A percentile compares a stretch with the other conserved stretches of the same genome.
Conservation (phyloP, 2,113 vertebrate species). For the Pelecanoides urinatrix region DNA sequence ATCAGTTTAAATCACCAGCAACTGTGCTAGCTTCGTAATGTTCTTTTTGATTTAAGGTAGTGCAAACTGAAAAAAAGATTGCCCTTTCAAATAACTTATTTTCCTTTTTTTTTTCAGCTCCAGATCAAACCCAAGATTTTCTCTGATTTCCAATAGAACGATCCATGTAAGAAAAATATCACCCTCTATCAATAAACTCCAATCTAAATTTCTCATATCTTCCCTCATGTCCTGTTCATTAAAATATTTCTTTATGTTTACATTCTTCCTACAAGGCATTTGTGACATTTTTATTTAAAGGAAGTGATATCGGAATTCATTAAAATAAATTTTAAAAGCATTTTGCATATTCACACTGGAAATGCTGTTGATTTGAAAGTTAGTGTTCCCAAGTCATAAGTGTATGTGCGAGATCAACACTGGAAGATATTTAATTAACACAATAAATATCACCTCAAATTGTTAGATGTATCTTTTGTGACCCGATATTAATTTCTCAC, state of each 20-base stretch:
- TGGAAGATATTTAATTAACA: background rate
- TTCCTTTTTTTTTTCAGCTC: background rate
- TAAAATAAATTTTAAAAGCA: background rate
- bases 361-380: background rate
- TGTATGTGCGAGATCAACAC: background rate
- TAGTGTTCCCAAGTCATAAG: background rate
- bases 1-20: background rate
- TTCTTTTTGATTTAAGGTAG: background rate
- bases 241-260: background rate
- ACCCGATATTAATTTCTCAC: background rate
- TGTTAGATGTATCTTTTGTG: background rate
- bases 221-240: background rate
- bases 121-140: background rate
- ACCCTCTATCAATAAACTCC: background rate
- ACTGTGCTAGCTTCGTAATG: background rate
- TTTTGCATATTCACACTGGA: background rate
- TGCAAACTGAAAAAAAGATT: background rate
- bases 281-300: background rate
- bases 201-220: background rate
- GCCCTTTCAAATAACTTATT: background rate
- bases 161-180: background rate
- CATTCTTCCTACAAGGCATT: background rate
- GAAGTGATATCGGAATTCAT: background rate
- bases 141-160: background rate
- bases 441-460: background rate